Conservation (phyloP, 2,797 vertebrate species). For the Lutjanus argentimaculatus region DNA sequence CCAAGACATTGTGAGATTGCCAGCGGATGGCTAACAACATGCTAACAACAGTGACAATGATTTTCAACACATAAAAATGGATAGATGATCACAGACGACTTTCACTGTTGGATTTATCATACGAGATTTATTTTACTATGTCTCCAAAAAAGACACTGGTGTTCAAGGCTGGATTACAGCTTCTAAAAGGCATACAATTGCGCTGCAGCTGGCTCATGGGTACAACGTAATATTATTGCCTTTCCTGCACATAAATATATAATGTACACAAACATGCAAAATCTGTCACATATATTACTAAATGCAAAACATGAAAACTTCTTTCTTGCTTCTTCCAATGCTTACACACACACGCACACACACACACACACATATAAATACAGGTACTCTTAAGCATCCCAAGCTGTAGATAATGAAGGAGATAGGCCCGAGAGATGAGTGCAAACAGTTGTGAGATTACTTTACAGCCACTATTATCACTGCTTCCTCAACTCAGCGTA, state of each 20-base stretch:
- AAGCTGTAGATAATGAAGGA: slow-evolving; percentile 68
- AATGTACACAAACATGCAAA: background rate
- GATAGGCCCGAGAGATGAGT: slow-evolving; percentile 53
- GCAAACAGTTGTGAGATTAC: slow-evolving; percentile 71
- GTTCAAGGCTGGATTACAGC: too few relatives aligned
- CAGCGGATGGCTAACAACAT: too few relatives aligned
- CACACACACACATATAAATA: slow-evolving; percentile 20
- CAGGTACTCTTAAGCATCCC: slow-evolving; percentile 48
- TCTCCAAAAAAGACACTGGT: too few relatives aligned
- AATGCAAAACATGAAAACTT: background rate
- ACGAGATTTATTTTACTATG: too few relatives aligned
- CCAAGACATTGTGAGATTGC: too few relatives aligned
- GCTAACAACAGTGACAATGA: too few relatives aligned
- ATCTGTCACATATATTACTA: background rate
- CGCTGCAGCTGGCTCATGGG: too few relatives aligned
- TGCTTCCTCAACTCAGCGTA: slow-evolving; percentile 60
- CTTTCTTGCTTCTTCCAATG: slow-evolving; percentile 6
- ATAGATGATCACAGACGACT: too few relatives aligned
- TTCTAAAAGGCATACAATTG: too few relatives aligned
- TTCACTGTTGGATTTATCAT: too few relatives aligned
- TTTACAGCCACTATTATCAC: slow-evolving; percentile 74
- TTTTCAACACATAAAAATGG: too few relatives aligned
- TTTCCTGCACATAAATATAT: background rate
- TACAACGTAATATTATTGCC: too few relatives aligned
- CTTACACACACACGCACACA: background rate